phyloP scores from a whole-genome alignment of 2,797 vertebrate genomes.

The Gallinago solitaria region DNA sequence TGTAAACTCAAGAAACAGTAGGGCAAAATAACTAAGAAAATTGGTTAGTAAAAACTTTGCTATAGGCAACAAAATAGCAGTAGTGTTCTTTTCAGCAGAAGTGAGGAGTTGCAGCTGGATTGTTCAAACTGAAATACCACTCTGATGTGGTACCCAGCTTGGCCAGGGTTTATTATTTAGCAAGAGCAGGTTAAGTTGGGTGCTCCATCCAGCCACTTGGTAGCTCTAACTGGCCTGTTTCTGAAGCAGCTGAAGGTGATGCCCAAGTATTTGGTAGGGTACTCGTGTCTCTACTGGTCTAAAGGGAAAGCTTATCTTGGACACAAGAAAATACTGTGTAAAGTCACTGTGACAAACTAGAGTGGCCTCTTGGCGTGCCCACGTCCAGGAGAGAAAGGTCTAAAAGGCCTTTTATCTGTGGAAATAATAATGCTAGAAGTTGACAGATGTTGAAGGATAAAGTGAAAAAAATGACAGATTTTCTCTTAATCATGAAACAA shows the following conservation, averaged over 20 bases:
- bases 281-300: not conserved
- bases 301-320: not conserved
- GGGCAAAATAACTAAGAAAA: not conserved
- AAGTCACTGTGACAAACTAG: not conserved
- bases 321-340: not conserved
- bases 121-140: not conserved
- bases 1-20: not conserved
- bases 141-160: not conserved
- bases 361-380: not conserved
- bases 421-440: not conserved
- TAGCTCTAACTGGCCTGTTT: not conserved
- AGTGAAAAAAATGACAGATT: not conserved
- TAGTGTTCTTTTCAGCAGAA: not conserved
- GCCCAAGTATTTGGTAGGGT: not conserved
- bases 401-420: not conserved
- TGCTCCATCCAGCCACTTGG: not conserved
- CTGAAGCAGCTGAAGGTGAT: not conserved
- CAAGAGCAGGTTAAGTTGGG: not conserved
- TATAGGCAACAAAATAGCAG: not conserved
- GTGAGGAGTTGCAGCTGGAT: not conserved
- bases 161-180: not conserved
- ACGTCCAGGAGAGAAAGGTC: not conserved
- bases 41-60: not conserved
- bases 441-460: not conserved
- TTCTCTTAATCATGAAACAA: not conserved